Evolutionary conservation across 2,113 vertebrate genomes (phyloP).

Genomic region (Pedetes capensis): DNA sequence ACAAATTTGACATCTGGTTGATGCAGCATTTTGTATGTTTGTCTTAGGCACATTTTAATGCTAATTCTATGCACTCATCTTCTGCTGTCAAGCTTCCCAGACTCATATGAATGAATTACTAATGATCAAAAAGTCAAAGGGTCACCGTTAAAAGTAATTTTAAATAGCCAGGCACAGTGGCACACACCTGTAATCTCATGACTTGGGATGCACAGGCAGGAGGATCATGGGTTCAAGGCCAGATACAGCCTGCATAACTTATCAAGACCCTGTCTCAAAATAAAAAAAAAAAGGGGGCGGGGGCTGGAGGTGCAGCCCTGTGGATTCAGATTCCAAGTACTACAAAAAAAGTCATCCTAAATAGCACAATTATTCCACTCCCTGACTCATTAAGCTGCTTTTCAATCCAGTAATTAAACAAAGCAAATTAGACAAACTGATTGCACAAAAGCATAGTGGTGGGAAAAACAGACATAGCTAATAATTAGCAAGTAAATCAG

Average conservation of each 20-base stretch:
- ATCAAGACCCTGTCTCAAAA: too few relatives aligned
- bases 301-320: too few relatives aligned
- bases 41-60: background rate
- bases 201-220: too few relatives aligned
- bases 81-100: background rate
- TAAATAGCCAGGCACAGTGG: too few relatives aligned
- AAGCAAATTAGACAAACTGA: background rate
- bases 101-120: background rate
- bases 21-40: background rate
- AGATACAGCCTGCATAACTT: too few relatives aligned
- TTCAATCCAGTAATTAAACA: background rate
- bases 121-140: background rate
- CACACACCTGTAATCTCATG: too few relatives aligned
- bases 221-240: too few relatives aligned
- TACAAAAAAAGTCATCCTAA: background rate
- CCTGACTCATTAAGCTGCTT: background rate
- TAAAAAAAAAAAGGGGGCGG: too few relatives aligned
- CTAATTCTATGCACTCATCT: background rate
- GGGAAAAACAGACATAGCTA: background rate
- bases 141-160: background rate
- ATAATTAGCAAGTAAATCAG: background rate
- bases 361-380: background rate
- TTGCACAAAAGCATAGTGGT: accelerated
- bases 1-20: background rate
- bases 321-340: too few relatives aligned